Base-by-base conservation (phyloP, 2,797 vertebrate genomes). In the Remorina albescens region DNA sequence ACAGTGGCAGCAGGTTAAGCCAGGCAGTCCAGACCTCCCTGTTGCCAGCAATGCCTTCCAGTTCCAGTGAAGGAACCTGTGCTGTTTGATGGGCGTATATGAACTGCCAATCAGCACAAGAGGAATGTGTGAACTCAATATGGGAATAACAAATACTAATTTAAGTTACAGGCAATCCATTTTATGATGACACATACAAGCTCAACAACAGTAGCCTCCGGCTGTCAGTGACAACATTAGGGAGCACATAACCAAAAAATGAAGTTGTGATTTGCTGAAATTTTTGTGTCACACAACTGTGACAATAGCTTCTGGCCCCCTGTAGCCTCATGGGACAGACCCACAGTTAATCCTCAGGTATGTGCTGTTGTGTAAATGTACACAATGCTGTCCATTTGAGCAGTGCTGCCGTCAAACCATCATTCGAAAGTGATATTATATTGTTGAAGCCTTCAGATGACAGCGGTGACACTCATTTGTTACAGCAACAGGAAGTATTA, bases 321-420 rank as follows among this genome's bases (percentile, higher is more conserved):
- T 60, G 79, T 79, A 74, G 89, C 86, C 82, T 81, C 62, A 71
- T 56, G 68, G 67, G 77, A 75, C 86, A 80, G 83, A 81, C 82
- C 86, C 25, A 32, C n/a, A 42, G 76, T 74, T 93, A 91, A 94
- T 93, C 91, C 90, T 61, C 80, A 87, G 91, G 90, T 88, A 93
- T 94, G 90, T 89, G 89, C 89, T 88, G 84, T 84, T 89, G 84
- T 86, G 85, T 88, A 88, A 85, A 67, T 73, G 54, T 83, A 63
- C 83, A 88, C 83, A 88, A 82, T 78, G 26, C 84, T 53, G 70
- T 67, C 67, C 44, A 34, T 78, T 66, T 69, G 77, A 54, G 72
- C 76, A 53, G 59, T 8, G 36, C 71, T 67, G 66, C 53, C 50
- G 32, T 34, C 42, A 71, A 67, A 79, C 54, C 1, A 9, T 62